Evolutionary conservation across 2,888 invertebrate species (phyloP).

Genomic region (Achlya flavicornis): DNA sequence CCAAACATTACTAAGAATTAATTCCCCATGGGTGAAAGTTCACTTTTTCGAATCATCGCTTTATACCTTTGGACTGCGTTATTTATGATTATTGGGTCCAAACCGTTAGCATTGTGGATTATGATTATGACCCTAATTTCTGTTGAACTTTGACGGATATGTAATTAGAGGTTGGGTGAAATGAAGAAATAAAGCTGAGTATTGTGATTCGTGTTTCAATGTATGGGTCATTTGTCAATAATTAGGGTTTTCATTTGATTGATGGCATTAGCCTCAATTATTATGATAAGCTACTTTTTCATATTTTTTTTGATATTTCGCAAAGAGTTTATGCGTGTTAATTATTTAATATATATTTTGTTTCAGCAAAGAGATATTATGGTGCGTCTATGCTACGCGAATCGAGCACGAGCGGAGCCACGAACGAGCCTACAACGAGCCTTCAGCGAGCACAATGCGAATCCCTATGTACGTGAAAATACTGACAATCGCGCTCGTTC

Average conservation of each 20-base stretch:
- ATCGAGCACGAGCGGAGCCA: too few species aligned
- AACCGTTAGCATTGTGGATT: conserved; percentile 46
- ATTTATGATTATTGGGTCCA: conserved; percentile 51
- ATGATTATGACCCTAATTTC: conserved; percentile 55
- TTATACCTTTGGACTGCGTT: conserved; percentile 43
- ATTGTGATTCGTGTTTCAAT: conserved; percentile 21
- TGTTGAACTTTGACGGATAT: conserved; percentile 46
- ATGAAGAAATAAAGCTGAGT: conserved; percentile 27
- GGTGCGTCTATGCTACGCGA: too few species aligned
- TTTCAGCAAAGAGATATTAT: too few species aligned
- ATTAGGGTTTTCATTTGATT: conserved; percentile 19
- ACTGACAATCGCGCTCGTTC: too few species aligned
- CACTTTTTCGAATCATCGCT: conserved; percentile 37
- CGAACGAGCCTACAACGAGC: too few species aligned
- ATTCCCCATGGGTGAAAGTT: conserved; percentile 52
- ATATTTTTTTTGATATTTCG: too few species aligned
- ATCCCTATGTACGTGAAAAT: too few species aligned
- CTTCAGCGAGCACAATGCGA: too few species aligned
- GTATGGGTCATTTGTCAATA: conserved; percentile 12
- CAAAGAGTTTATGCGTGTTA: too few species aligned
- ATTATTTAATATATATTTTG: too few species aligned
- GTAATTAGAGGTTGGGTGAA: conserved; percentile 41
- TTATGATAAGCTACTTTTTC: not conserved
- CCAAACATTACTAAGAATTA: conserved; percentile 37
- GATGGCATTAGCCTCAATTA: not conserved